Percentiles rank a stretch among this genome's conserved stretches.
These are phyloP conservation scores for Chrysodeixis includens DNA, from an alignment of 2,888 invertebrate genomes.

Conservation along the genomic window DNA sequence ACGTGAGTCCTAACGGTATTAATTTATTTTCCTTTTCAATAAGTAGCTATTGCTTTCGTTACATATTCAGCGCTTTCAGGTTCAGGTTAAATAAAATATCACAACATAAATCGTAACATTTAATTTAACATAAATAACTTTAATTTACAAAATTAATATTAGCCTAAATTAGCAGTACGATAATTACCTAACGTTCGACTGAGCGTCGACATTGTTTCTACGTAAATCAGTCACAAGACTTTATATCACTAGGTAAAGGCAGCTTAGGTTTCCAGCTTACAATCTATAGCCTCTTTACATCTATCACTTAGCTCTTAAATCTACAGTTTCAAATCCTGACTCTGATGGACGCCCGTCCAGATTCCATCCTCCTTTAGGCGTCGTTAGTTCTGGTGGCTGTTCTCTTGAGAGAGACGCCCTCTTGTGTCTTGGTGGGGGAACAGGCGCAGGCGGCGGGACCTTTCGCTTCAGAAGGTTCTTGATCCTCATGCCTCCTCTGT, in stretches of 20 bases:
- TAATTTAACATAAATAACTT: conserved; percentile 80
- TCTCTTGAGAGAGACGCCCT: conserved; percentile 80
- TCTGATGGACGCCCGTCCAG: conserved; percentile 70
- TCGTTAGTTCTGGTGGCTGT: conserved; percentile 76
- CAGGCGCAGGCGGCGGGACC: conserved; percentile 75
- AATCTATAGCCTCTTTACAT: conserved; percentile 52
- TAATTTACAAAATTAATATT: conserved; percentile 74
- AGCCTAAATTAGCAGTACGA: conserved; percentile 57
- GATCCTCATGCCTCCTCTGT: conserved; percentile 92
- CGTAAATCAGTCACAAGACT: conserved; percentile 56
- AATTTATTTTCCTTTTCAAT: too few relatives aligned
- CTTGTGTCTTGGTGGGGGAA: conserved; percentile 84
- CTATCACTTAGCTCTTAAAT: conserved; percentile 77
- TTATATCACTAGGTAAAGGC: conserved; percentile 65
- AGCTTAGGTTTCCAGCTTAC: conserved; percentile 51
- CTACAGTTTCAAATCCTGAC: conserved; percentile 86
- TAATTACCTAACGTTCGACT: conserved; percentile 51
- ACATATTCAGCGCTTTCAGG: too few relatives aligned
- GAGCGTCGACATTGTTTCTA: conserved; percentile 48
- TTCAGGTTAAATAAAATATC: conserved; percentile 19
- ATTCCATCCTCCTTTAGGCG: conserved; percentile 71
- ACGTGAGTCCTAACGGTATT: too few relatives aligned
- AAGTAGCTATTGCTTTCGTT: too few relatives aligned
- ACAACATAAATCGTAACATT: conserved; percentile 63
- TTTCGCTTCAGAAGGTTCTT: conserved; percentile 90